Evolutionary conservation across 1,140 invertebrate genomes (phyloP).

Genomic region (Zophobas atratus): DNA sequence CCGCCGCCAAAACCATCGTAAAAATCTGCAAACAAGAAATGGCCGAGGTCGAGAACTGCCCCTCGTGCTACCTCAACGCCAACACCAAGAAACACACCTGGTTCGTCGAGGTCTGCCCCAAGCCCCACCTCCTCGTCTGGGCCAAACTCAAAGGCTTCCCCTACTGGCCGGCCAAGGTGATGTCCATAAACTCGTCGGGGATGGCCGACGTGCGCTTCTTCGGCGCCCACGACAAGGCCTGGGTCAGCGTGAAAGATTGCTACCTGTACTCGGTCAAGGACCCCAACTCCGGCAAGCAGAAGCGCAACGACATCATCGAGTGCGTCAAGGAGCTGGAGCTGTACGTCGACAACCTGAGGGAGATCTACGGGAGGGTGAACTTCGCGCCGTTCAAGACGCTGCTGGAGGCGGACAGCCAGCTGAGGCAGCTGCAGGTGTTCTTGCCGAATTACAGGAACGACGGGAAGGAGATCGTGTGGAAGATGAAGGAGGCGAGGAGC

Average conservation of each 20-base stretch:
- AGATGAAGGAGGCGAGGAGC: slow-evolving; percentile 3
- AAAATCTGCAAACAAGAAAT: slow-evolving; percentile 90
- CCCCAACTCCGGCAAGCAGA: slow-evolving; percentile 74
- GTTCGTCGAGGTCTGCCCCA: slow-evolving; percentile 92
- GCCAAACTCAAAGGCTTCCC: slow-evolving; percentile 95
- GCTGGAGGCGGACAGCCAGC: slow-evolving; percentile 78
- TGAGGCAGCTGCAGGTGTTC: slow-evolving; percentile 79
- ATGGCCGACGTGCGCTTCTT: slow-evolving; percentile 94
- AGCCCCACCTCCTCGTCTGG: slow-evolving; percentile 91
- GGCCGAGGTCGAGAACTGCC: slow-evolving; percentile 93
- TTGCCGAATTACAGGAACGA: slow-evolving; percentile 72
- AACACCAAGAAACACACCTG: slow-evolving; percentile 86
- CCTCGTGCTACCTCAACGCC: slow-evolving; percentile 91
- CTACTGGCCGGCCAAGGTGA: slow-evolving; percentile 95
- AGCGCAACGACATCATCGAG: slow-evolving; percentile 75
- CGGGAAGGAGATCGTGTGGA: slow-evolving; percentile 31
- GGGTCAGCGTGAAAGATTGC: slow-evolving; percentile 89
- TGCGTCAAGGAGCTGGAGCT: slow-evolving; percentile 81
- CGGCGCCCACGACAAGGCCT: slow-evolving; percentile 93
- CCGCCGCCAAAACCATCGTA: slow-evolving; percentile 83
- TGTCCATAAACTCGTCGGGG: slow-evolving; percentile 81
- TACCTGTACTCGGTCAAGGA: slow-evolving; percentile 85
- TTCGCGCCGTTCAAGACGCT: slow-evolving; percentile 82
- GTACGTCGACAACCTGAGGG: slow-evolving; percentile 81
- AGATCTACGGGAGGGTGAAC: slow-evolving; percentile 83